Base-by-base conservation (phyloP, 2,113 vertebrate species). In the Neoarius graeffei region DNA sequence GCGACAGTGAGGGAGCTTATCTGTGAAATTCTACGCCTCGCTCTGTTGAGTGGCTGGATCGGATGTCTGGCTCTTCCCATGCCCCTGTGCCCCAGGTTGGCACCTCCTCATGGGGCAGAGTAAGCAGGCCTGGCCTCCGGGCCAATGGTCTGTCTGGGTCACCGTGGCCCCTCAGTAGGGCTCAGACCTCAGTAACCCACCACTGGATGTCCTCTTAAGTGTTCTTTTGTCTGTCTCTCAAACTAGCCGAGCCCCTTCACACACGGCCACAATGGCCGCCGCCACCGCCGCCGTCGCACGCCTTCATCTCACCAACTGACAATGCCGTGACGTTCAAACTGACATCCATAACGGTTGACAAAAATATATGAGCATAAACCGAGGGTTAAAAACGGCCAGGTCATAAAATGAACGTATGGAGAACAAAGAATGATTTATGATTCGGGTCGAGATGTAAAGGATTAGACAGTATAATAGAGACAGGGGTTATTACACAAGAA, bases 121-220 rank as follows among this genome's bases (percentile, higher is more conserved):
- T 91, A 92, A 94, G 93, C 93, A 88, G 94, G 94, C 94, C 95
- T 94, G 95, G 93, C 94, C 94, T 93, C 88, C 91, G 95, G 96
- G 93, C 92, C 97, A 92, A 79, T 93, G 95, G 96, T 97, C 94
- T 97, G 95, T 96, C 81, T 96, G 96, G 97, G 96, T 97, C 95
- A 96, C 91, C 90, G 87, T 50, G 95, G 96, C 96, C 95, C 96
- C 91, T 90, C 88, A 87, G 92, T 92, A 91, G 95, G 92, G 90
- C 93, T 94, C 94, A 91, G 93, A 95, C 94, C 94, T 94, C 95
- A 90, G 91, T 92, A 91, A 95, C 95, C 94, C 94, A 52, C 93
- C 86, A 89, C 92, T 92, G 92, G 93, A 95, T 90, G 87, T 25
- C n/a, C 95, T 96, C 96, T 96, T 96, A 96, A 98, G 95, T 91